A percentile compares a stretch with the other conserved stretches of the same genome.
Conservation (phyloP, 2,797 vertebrate genomes). For the Graptemys geographica region DNA sequence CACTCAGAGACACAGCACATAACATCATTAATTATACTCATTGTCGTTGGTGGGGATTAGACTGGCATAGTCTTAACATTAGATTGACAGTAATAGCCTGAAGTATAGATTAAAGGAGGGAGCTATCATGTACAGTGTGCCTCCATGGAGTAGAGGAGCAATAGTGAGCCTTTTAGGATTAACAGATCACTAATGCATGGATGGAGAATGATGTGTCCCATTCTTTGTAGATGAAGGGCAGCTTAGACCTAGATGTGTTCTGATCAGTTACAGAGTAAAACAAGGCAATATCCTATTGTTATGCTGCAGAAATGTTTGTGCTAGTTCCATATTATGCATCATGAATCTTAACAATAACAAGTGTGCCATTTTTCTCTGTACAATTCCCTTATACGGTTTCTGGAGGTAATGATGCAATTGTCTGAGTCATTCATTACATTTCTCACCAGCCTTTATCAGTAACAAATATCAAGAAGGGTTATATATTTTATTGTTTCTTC, state of each 20-base stretch:
- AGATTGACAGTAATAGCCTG: background rate
- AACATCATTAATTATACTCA: background rate
- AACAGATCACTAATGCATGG: background rate
- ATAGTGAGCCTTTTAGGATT: background rate
- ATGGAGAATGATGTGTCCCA: background rate
- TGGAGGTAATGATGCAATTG: background rate
- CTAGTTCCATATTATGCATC: background rate
- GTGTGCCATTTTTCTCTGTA: background rate
- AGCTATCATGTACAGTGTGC: background rate
- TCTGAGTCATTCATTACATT: background rate
- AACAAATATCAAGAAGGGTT: conserved; percentile 42
- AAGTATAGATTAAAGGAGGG: background rate
- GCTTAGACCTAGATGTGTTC: background rate
- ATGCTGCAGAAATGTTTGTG: background rate
- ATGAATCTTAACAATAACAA: background rate
- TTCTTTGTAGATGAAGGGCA: background rate
- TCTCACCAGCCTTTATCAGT: conserved; percentile 37
- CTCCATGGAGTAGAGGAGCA: background rate
- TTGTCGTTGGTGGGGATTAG: background rate
- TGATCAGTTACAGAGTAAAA: conserved; percentile 32
- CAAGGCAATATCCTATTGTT: background rate
- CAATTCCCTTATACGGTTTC: background rate
- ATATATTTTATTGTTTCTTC: background rate
- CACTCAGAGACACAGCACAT: background rate
- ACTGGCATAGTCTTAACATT: background rate